Evolutionary conservation across 2,888 invertebrate genomes (phyloP), one percentile per base, ranked within the genome.

Genomic region (Drosophila formosana): DNA sequence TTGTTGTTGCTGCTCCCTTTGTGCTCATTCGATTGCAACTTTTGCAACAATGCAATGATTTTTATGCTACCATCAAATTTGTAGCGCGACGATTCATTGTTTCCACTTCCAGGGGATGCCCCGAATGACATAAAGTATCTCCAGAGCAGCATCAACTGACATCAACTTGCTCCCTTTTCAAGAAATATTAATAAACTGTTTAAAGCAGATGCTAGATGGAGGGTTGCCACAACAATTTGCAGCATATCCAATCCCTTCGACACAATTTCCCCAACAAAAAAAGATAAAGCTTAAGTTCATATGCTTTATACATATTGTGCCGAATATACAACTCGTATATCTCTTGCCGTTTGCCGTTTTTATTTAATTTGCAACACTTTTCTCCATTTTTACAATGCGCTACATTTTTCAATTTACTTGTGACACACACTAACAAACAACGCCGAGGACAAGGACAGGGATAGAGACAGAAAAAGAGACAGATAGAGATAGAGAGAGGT

Each of bases 391-490:
- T 65, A 69, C 71, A 76, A 66, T 63, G 64, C 72, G 79, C 76
- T 56, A 81, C 84, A 85, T 81, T 82, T 88, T 86, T 86, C 85
- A 86, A 88, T 86, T 86, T 86, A 79, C 79, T 87, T 75, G 67
- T 58, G 71, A 68, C 64, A 65, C 62, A 75, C 45, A 66, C 25
- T 26, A 37, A 23, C 34, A 32, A 28, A 51, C 46, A 63, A 3
- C 30, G 2, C 30, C 1, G 18, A 18, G 18, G 18, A 55, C 64
- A 61, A 30, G 37, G 37, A 32, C 26, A 41, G 23, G 41, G 25
- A 50, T 11, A 53, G 3, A 46, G 7, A 58, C 23, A 50, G 46
- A 58, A 32, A 26, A 7, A 50, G 28, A 47, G 23, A 32, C 18
- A 56, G 0, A 30, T 5, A 41, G n/a, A 60, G 7, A 61, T 26